Evolutionary conservation across 2,113 vertebrate genomes (phyloP).

Genomic region (Falcunculus frontatus): DNA sequence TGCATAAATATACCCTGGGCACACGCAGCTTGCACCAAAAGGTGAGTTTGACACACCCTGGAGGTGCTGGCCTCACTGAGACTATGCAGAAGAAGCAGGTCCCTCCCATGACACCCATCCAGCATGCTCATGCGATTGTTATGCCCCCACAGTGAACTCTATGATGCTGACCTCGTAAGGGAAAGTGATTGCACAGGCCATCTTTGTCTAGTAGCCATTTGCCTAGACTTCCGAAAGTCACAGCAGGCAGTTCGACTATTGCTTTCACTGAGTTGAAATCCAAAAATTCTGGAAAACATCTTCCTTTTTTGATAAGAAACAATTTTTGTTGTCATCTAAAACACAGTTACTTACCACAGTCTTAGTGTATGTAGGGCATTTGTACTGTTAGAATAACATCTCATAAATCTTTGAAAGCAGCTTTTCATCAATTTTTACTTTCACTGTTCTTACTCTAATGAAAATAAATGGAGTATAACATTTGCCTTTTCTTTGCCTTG

Average conservation of each 20-base stretch:
- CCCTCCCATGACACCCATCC: neutral
- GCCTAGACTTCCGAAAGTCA: neutral
- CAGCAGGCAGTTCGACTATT: neutral
- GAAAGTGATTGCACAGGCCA: neutral
- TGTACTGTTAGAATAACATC: neutral
- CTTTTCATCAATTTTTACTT: neutral
- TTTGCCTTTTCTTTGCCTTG: neutral
- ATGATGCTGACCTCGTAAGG: neutral
- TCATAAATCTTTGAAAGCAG: neutral
- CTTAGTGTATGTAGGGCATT: neutral
- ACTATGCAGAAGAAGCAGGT: neutral
- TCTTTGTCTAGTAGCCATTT: neutral
- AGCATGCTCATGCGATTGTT: rapidly evolving
- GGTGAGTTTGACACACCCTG: neutral
- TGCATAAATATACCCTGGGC: rapidly evolving
- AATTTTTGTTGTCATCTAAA: neutral
- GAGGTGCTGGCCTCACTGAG: neutral
- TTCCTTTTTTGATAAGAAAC: neutral
- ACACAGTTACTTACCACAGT: neutral
- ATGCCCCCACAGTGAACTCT: neutral
- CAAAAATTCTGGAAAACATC: neutral
- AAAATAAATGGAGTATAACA: constrained; percentile 30
- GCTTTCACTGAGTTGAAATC: neutral
- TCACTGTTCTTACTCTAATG: neutral
- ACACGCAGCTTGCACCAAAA: neutral